Conservation (phyloP, 2,888 invertebrate genomes). For the Phanerotoma sp. region DNA sequence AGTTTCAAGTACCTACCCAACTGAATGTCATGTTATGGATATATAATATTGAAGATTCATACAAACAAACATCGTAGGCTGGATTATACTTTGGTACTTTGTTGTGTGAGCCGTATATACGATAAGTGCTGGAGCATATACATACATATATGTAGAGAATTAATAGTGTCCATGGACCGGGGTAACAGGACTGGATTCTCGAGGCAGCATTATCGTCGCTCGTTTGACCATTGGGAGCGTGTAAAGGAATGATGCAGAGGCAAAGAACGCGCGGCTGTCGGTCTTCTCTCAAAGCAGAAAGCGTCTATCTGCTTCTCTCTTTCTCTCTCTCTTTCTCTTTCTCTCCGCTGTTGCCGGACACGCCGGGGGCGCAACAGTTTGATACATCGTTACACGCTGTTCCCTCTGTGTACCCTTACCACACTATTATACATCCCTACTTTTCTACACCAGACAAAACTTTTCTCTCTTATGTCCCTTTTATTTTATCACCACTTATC, state of each 20-base stretch:
- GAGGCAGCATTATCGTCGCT: constrained; percentile 49
- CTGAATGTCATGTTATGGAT: constrained; percentile 9
- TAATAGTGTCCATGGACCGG: constrained; percentile 55
- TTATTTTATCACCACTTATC: too few species aligned
- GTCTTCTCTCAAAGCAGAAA: constrained; percentile 48
- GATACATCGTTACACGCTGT: constrained; percentile 57
- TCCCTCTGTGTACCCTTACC: constrained; percentile 45
- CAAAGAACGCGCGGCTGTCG: constrained; percentile 42
- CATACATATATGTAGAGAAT: constrained; percentile 49
- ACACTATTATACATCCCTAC: constrained; percentile 7
- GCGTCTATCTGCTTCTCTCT: neutral
- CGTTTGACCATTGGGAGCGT: constrained; percentile 55
- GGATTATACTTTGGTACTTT: neutral
- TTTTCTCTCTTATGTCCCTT: constrained; percentile 5
- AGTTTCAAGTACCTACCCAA: neutral
- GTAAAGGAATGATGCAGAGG: constrained; percentile 53
- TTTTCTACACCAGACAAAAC: neutral
- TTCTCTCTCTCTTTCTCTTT: constrained; percentile 1
- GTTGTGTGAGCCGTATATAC: constrained; percentile 22
- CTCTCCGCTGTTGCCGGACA: constrained; percentile 54
- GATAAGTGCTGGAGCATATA: constrained; percentile 31
- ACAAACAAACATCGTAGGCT: neutral
- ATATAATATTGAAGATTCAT: constrained; percentile 7
- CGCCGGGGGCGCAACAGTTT: constrained; percentile 57
- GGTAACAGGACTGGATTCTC: constrained; percentile 34